Evolutionary conservation across 2,888 invertebrate species (phyloP), one percentile per base, ranked within the genome.

Genomic region (Melikaiella ostensackeni): DNA sequence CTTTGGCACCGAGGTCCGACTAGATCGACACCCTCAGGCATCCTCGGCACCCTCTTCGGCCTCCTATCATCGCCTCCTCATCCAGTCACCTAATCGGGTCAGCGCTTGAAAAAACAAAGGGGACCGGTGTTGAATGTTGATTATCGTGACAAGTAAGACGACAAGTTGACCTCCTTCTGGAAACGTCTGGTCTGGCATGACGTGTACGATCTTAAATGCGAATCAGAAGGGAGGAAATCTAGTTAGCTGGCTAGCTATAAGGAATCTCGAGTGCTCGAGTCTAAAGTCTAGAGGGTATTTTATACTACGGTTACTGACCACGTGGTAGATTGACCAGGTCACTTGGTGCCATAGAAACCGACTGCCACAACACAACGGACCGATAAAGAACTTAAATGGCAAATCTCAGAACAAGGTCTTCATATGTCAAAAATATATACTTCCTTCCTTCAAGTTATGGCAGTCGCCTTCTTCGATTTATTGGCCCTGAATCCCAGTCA

Each of bases 321-420:
- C 90, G 90, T 91, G 91, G 86, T 86, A 79, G 81, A 88, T 84
- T 91, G 91, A 91, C 90, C 91, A 89, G 91, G 91, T 91, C 91
- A 91, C 84, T 88, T 85, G 89, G 83, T 87, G 75, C 88, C 87
- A 88, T 88, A 88, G 90, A 86, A 88, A 91, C 91, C 83, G 76
- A 79, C 80, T 85, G 84, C 77, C 89, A 89, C 89, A 89, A 90
- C 90, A 89, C 81, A 82, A 80, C 75, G 78, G 81, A 80, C 81
- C 82, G 82, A 83, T 83, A 82, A 84, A 85, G 82, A 84, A 83
- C 75, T 80, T 30, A 83, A 85, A 86, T 86, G 85, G 82, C 82
- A 79, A 83, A 87, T 86, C 83, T 84, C 87, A 85, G 84, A 87
- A 77, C 89, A 90, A 89, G 89, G 89, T 89, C 89, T 82, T 80